Base-by-base conservation (phyloP, 2,888 invertebrate genomes). In the Amorpha juglandis region DNA sequence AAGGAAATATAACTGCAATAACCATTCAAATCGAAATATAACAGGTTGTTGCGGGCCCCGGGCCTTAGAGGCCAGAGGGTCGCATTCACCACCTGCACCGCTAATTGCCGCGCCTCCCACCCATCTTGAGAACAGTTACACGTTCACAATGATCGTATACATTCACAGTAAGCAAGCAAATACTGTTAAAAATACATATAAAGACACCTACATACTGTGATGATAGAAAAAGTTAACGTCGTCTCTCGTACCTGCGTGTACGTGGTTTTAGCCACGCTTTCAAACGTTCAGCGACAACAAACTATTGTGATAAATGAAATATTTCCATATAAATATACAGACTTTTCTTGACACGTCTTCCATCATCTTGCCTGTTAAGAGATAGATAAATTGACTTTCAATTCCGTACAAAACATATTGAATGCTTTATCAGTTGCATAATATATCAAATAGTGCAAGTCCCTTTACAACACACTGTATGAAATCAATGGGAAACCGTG, bases 91-190 rank as follows among this genome's bases (percentile, higher is more conserved):
- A 91, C 88, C 88, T 89, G 89, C 80, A 87, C 87, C 83, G 87
- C 88, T 91, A 91, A 91, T 92, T 91, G 88, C 90, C 86, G 86
- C 87, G 83, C 89, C 89, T 89, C 86, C 83, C 81, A 84, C 80
- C 86, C 86, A 80, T 80, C 83, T 84, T n/a, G 47, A 35, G 78
- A 87, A 89, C 88, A 86, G 88, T 88, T 91, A 91, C 79, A 82
- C 78, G 72, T 75, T 78, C 77, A 83, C 86, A 88, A 86, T 90
- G 81, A 78, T 81, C 83, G 77, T 78, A 78, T 85, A 78, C 76
- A 81, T 83, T 81, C 77, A 73, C 67, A 71, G 71, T 79, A 74
- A 77, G 75, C 79, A 74, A 77, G 75, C 79, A 78, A 77, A 80
- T 79, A 79, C 77, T 75, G 82, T 81, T 83, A 81, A 45, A 55